phyloP scores from a whole-genome alignment of 2,888 invertebrate species.

The Seira musarum region DNA sequence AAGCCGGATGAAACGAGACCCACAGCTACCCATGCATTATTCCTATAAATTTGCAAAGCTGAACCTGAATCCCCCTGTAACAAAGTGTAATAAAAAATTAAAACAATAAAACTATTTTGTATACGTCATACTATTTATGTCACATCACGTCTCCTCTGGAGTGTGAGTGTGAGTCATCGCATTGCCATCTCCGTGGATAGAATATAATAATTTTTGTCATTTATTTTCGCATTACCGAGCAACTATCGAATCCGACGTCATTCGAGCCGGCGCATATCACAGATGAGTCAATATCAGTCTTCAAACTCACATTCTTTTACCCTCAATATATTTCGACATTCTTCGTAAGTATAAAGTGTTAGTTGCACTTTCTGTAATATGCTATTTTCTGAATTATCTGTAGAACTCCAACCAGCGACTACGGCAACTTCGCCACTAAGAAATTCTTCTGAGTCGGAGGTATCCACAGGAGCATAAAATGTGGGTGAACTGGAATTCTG shows the following conservation, averaged over 20 bases:
- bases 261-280: conserved; percentile 55
- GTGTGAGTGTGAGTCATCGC: conserved; percentile 1
- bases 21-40: conserved; percentile 85
- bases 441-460: neutral
- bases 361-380: conserved; percentile 46
- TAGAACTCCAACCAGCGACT: conserved; percentile 83
- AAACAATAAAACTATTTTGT: too few species aligned
- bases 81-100: neutral
- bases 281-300: conserved; percentile 41
- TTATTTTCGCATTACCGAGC: conserved; percentile 36
- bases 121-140: too few species aligned
- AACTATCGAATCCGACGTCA: conserved; percentile 45
- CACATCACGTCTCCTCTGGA: neutral
- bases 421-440: conserved; percentile 75
- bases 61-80: conserved; percentile 90
- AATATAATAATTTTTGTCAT: neutral
- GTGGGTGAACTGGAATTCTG: too few species aligned
- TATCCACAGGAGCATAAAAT: too few species aligned
- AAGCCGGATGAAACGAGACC: conserved; percentile 78
- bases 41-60: conserved; percentile 85
- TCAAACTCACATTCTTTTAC: conserved; percentile 43
- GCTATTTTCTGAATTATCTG: conserved; percentile 10
- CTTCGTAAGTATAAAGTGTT: conserved; percentile 33
- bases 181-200: neutral
- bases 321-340: conserved; percentile 35